phyloP scores from a whole-genome alignment of 1,140 invertebrate species.

The Polypedilum pembai region DNA sequence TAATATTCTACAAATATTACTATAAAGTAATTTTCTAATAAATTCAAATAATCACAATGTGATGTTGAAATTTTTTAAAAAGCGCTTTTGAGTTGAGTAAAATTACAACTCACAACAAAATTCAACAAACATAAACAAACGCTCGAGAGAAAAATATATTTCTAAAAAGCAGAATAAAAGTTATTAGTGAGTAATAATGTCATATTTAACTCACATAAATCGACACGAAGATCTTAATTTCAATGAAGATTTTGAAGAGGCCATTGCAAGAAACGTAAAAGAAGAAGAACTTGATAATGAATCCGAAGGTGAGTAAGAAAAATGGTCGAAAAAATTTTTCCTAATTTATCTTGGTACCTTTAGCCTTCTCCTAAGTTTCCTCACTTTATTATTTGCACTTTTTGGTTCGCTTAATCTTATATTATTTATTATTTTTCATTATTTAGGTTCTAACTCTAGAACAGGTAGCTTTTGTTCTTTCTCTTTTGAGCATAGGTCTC shows the following conservation, averaged over 20 bases:
- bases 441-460: constrained; percentile 27
- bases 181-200: neutral
- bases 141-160: too few relatives aligned
- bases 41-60: neutral
- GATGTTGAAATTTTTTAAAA: neutral
- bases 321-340: neutral
- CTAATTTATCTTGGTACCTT: neutral
- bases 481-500: neutral
- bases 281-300: neutral
- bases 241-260: constrained; percentile 6
- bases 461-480: neutral
- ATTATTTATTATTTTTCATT: constrained; percentile 21
- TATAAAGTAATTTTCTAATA: neutral
- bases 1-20: constrained; percentile 29
- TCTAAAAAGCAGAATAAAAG: neutral
- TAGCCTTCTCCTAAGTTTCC: neutral
- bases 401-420: neutral
- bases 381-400: neutral
- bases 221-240: constrained; percentile 4
- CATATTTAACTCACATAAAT: constrained; percentile 3
- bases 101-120: neutral
- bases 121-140: neutral
- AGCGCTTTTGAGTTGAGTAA: neutral
- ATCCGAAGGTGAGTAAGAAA: neutral
- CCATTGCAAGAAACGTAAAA: neutral